Conservation (phyloP, 2,113 vertebrate species). For the Platysteira castanea region DNA sequence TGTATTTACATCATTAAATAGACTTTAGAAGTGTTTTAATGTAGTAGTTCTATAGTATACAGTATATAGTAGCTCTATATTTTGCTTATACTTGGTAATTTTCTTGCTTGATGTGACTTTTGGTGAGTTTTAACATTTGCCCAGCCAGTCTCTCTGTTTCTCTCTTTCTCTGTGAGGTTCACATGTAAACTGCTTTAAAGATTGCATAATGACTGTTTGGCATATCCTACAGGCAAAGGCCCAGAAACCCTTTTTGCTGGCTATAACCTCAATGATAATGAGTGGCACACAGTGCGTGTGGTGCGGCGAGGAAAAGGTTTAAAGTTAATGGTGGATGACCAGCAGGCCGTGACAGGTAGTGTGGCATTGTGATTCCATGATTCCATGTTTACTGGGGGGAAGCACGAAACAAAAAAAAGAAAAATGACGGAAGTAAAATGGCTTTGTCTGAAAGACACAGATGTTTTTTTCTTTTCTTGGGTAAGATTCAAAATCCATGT, state of each 20-base stretch:
- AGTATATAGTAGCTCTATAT: constrained; percentile 4
- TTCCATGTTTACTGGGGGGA: not conserved
- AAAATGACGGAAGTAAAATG: not conserved
- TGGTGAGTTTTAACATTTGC: constrained; percentile 62
- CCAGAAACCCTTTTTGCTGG: constrained; percentile 98
- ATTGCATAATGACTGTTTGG: constrained; percentile 89
- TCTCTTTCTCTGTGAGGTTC: constrained; percentile 76
- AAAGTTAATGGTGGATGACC: constrained; percentile 95
- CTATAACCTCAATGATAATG: constrained; percentile 99
- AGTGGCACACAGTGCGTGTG: constrained; percentile 98
- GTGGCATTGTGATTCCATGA: not conserved
- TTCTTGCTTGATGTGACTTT: constrained; percentile 64
- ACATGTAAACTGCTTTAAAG: constrained; percentile 66
- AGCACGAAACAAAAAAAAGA: not conserved
- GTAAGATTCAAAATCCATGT: not conserved
- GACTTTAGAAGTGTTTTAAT: not conserved
- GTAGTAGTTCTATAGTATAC: not conserved
- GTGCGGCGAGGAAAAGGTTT: constrained; percentile 94
- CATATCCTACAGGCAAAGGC: constrained; percentile 98
- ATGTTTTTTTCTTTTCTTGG: not conserved
- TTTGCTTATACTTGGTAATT: constrained; percentile 50
- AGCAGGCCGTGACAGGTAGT: constrained; percentile 85
- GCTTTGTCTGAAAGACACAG: not conserved
- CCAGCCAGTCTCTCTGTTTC: constrained; percentile 62
- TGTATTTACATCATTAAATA: not conserved